These are phyloP conservation scores for Alcedo quadribrachys DNA, from an alignment of 2,797 vertebrate species.

Conservation along the genomic window DNA sequence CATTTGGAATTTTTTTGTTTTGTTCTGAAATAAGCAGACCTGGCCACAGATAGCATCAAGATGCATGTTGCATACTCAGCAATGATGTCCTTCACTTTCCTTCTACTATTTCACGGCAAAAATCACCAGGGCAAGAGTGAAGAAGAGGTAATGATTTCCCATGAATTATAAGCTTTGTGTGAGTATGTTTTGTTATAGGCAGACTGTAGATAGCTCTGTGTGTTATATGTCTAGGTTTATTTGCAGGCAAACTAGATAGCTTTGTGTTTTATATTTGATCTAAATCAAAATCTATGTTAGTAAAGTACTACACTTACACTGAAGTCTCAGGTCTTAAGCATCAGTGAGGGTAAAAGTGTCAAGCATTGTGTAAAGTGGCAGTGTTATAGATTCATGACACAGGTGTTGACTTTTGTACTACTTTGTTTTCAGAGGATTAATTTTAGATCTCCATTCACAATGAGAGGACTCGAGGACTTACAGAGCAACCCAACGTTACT, in stretches of 20 bases:
- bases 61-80: background rate
- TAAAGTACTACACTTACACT: background rate
- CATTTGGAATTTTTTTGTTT: background rate
- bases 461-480: background rate
- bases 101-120: background rate
- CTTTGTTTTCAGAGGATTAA: slow-evolving; percentile 48
- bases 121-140: background rate
- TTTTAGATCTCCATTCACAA: background rate
- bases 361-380: background rate
- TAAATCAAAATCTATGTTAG: background rate
- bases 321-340: background rate
- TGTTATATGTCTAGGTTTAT: background rate
- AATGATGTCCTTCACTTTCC: background rate
- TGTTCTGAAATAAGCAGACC: background rate
- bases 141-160: background rate
- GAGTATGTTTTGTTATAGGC: background rate
- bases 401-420: slow-evolving; percentile 21
- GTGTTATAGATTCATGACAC: background rate
- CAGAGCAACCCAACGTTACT: background rate
- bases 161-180: background rate
- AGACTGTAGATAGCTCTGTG: background rate
- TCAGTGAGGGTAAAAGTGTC: slow-evolving; percentile 6
- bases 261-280: background rate
- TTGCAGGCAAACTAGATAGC: background rate
- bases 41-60: background rate